phyloP scores from a whole-genome alignment of 2,888 invertebrate genomes.

The Periphyllus acericola region DNA sequence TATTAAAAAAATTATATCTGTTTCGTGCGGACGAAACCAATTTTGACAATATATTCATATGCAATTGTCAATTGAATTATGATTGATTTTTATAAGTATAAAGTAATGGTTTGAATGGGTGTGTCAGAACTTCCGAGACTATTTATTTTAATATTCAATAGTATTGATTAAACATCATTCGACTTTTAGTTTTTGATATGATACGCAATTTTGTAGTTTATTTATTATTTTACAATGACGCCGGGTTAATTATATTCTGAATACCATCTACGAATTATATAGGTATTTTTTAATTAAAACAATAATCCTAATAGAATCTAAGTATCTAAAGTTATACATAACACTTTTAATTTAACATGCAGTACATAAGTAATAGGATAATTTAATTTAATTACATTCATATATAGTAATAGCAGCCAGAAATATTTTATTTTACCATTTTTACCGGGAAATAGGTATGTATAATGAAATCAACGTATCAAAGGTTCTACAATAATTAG shows the following conservation, averaged over 20 bases:
- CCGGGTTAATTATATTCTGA: background rate
- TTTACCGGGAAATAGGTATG: too few species aligned
- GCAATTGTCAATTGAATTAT: slow-evolving; percentile 28
- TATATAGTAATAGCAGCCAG: too few species aligned
- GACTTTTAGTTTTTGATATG: slow-evolving; percentile 24
- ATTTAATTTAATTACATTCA: too few species aligned
- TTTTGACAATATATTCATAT: background rate
- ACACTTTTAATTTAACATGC: too few species aligned
- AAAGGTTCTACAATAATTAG: too few species aligned
- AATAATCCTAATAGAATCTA: too few species aligned
- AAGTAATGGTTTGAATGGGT: slow-evolving; percentile 30
- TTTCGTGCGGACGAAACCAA: background rate
- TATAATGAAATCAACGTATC: too few species aligned
- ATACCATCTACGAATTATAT: background rate
- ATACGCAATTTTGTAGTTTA: background rate
- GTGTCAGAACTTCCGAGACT: slow-evolving; percentile 46
- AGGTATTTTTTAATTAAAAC: too few species aligned
- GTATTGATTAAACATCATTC: slow-evolving; percentile 41
- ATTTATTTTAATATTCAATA: slow-evolving; percentile 9
- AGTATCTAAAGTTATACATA: too few species aligned
- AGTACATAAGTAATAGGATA: too few species aligned
- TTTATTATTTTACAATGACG: background rate
- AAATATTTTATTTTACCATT: too few species aligned
- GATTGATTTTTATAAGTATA: slow-evolving; percentile 25
- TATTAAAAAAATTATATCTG: background rate